Evolutionary conservation across 2,797 vertebrate species (phyloP).

Genomic region (Myotis daubentonii): DNA sequence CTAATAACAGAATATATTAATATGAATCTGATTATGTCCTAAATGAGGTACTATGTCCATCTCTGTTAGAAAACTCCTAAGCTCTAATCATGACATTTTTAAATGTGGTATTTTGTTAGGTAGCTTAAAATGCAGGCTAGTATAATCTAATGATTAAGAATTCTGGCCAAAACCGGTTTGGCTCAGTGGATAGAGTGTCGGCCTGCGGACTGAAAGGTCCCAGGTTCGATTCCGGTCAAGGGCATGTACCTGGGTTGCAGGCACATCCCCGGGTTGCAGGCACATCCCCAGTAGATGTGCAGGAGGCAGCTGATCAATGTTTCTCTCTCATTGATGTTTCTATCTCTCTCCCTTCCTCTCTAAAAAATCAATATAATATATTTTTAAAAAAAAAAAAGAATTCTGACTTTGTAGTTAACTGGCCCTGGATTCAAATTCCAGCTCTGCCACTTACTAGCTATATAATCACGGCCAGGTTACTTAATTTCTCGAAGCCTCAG

Average conservation of each 20-base stretch:
- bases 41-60: slow-evolving; percentile 39
- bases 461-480: background rate
- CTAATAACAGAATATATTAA: slow-evolving; percentile 36
- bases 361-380: too few relatives aligned
- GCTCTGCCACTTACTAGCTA: slow-evolving; percentile 11
- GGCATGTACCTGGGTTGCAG: too few relatives aligned
- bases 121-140: slow-evolving; percentile 33
- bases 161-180: too few relatives aligned
- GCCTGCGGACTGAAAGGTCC: too few relatives aligned
- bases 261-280: too few relatives aligned
- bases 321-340: too few relatives aligned
- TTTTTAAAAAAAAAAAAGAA: too few relatives aligned
- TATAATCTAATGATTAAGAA: slow-evolving; percentile 3
- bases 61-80: slow-evolving; percentile 52
- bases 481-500: slow-evolving; percentile 13
- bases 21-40: background rate
- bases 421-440: slow-evolving; percentile 27
- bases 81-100: background rate
- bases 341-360: too few relatives aligned
- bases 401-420: background rate
- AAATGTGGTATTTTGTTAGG: background rate
- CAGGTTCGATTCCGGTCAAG: too few relatives aligned
- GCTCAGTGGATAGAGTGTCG: too few relatives aligned
- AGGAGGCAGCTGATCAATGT: too few relatives aligned
- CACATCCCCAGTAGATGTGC: too few relatives aligned